Evolutionary conservation across 1,140 invertebrate genomes (phyloP).

Genomic region (Bombus terrestris): DNA sequence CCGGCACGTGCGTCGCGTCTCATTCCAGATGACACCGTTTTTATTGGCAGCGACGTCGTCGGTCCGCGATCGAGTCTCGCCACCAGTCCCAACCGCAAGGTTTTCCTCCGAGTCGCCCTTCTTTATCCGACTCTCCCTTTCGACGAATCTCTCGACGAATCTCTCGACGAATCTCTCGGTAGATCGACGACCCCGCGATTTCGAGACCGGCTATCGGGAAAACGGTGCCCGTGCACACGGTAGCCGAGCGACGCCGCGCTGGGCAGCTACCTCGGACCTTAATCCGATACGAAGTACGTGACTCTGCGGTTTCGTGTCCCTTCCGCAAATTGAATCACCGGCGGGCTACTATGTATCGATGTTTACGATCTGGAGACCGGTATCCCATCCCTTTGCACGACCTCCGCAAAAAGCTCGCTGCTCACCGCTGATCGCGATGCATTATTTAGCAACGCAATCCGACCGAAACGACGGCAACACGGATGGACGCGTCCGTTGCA

Average conservation of each 20-base stretch:
- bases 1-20: conserved; percentile 73
- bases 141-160: neutral
- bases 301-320: conserved; percentile 58
- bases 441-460: conserved; percentile 41
- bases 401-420: conserved; percentile 3
- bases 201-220: neutral
- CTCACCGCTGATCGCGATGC: neutral
- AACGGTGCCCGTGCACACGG: neutral
- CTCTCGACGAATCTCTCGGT: neutral
- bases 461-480: neutral
- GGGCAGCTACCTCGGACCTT: conserved; percentile 33
- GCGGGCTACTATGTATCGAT: conserved; percentile 58
- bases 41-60: conserved; percentile 74
- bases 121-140: neutral
- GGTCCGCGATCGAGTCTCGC: neutral
- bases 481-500: neutral
- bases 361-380: conserved; percentile 55
- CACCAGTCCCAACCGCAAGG: neutral
- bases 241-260: neutral
- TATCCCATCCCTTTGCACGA: neutral
- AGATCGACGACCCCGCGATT: neutral
- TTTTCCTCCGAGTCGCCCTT: neutral
- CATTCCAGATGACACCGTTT: conserved; percentile 76
- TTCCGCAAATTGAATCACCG: conserved; percentile 67
- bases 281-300: conserved; percentile 62